Base-by-base conservation (phyloP, 2,888 invertebrate genomes). In the Coelinius sp. region DNA sequence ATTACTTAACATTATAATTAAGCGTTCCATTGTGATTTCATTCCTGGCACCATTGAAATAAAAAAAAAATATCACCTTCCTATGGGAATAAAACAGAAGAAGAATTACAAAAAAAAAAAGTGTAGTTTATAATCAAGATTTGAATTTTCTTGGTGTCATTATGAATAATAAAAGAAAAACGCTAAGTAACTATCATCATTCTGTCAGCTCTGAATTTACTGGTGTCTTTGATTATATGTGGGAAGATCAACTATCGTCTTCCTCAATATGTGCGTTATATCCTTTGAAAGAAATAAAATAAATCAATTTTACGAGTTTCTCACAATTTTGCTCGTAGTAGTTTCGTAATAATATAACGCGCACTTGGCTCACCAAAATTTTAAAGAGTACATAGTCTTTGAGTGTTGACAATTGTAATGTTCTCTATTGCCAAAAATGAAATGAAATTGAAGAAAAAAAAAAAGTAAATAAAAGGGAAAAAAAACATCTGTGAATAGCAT, bases 241-340 rank as follows among this genome's bases (percentile, higher is more conserved):
- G 46, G 62, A 68, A 46, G 27, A 44, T 71, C 67, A 71, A 71
- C 71, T 73, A 73, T 74, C 68, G 77, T 76, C 77, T 77, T 77
- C 76, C 77, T 73, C 46, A 70, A 62, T 49, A 53, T 70, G 41
- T 49, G 70, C 65, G 46, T 64, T 70, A 35, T 35, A 31, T 35
- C 59, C 59, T 59, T 31, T 59, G 35, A 59, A 35, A 49, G 20
- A 10, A 20, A 49, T 2, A 24, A 46, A 22, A 35, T 17, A 69
- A 68, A 56, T 25, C 20, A 68, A 27, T 24, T 68, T 62, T 53
- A 62, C 62, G 68, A 56, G 68, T 68, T 68, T 46, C 53, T 44
- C 67, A 38, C 67, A 67, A 41, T 67, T 53, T 67, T 41, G 53
- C 52, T 68, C 44, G 56, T 68, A 68, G 68, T 25, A 59, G 59